Evolutionary conservation across 2,888 invertebrate species (phyloP).

Genomic region (Netelia melanura): DNA sequence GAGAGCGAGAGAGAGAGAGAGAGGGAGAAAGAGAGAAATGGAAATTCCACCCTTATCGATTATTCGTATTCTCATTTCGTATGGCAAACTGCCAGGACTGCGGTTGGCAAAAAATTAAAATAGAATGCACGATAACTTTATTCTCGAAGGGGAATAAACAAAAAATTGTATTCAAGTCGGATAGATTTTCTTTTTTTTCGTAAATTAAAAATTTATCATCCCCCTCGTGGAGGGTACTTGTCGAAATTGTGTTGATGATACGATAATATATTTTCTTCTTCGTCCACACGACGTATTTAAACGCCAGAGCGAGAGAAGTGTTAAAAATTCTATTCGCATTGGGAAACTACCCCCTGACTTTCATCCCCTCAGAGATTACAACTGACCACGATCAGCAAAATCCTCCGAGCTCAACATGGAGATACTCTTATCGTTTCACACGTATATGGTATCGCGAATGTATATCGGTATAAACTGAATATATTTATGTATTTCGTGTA

Average conservation of each 20-base stretch:
- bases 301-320: not conserved
- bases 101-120: no score
- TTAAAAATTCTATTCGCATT: constrained; percentile 17
- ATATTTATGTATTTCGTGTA: constrained; percentile 26
- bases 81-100: not conserved
- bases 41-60: not conserved
- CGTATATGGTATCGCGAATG: not conserved
- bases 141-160: no score
- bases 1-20: not conserved
- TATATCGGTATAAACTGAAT: not conserved
- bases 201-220: no score
- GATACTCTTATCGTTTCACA: constrained; percentile 23
- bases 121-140: no score
- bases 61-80: not conserved
- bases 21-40: not conserved
- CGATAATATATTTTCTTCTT: not conserved
- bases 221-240: not conserved
- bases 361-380: constrained; percentile 41
- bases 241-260: not conserved
- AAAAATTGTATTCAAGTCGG: no score
- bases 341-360: constrained; percentile 24
- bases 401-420: constrained; percentile 30
- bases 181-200: no score
- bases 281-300: not conserved
- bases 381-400: constrained; percentile 32